Conservation (phyloP, 2,113 vertebrate species). For the Axis porcinus region DNA sequence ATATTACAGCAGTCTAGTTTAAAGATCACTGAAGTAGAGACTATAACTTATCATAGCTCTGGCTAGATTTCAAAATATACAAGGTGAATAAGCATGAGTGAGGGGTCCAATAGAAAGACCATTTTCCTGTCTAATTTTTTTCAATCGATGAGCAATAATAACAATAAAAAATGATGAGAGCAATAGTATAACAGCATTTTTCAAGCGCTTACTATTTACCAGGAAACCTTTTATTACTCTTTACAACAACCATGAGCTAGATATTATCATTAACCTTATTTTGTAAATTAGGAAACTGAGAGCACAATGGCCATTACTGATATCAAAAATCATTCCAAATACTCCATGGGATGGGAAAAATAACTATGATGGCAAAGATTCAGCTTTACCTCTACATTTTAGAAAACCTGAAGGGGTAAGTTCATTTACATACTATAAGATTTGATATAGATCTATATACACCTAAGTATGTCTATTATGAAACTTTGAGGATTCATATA, state of each 20-base stretch:
- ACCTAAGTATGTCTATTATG: not conserved
- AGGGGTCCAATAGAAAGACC: constrained; percentile 37
- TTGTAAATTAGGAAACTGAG: not conserved
- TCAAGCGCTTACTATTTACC: not conserved
- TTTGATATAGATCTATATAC: not conserved
- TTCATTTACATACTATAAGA: not conserved
- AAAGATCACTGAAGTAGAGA: constrained; percentile 75
- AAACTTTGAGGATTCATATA: not conserved
- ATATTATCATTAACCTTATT: not conserved
- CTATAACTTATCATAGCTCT: constrained; percentile 68
- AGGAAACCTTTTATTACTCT: not conserved
- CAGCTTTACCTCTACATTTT: not conserved
- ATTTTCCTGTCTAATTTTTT: constrained; percentile 26
- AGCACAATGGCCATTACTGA: not conserved
- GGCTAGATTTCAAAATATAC: constrained; percentile 65
- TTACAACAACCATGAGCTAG: not conserved
- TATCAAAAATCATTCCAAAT: not conserved
- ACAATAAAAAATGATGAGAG: constrained; percentile 9
- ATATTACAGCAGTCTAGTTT: constrained; percentile 66
- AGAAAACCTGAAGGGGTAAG: not conserved
- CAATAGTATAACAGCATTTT: not conserved
- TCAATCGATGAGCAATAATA: not conserved
- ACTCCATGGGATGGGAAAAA: not conserved
- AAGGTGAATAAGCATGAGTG: constrained; percentile 62
- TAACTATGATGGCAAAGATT: not conserved